Conservation (phyloP, 2,113 vertebrate genomes). For the Crotalus horridus region DNA sequence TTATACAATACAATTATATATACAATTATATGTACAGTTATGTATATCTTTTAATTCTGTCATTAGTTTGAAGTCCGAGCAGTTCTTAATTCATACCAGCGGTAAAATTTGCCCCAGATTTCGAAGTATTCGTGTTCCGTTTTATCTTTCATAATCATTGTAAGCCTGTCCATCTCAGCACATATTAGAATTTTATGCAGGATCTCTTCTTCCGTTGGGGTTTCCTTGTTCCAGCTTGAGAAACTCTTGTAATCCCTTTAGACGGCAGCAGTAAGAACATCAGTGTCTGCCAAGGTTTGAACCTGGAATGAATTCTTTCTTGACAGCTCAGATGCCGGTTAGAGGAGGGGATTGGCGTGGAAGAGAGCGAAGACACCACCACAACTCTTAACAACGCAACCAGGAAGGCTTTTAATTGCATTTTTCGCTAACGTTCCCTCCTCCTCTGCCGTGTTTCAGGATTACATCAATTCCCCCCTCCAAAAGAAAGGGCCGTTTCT, state of each 20-base stretch:
- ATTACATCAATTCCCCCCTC: constrained; percentile 48
- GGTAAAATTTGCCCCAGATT: too few relatives aligned
- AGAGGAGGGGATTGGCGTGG: constrained; percentile 30
- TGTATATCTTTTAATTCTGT: too few relatives aligned
- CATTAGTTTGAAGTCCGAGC: too few relatives aligned
- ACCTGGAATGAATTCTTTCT: constrained; percentile 49
- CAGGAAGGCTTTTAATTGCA: constrained; percentile 61
- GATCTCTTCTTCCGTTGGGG: too few relatives aligned
- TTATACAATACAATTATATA: too few relatives aligned
- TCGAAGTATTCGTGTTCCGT: too few relatives aligned
- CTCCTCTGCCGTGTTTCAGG: constrained; percentile 17
- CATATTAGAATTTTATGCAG: too few relatives aligned
- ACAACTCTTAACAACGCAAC: constrained; percentile 45
- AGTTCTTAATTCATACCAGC: too few relatives aligned
- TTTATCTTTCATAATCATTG: too few relatives aligned
- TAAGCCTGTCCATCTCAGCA: too few relatives aligned
- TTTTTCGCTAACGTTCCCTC: constrained; percentile 48
- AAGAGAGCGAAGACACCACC: constrained; percentile 41
- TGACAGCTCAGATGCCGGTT: constrained; percentile 41
- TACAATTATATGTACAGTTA: too few relatives aligned
- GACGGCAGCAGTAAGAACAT: constrained; percentile 57
- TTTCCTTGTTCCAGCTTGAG: too few relatives aligned
- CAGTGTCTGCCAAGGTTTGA: constrained; percentile 58
- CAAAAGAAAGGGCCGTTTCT: constrained; percentile 16
- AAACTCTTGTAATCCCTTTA: constrained; percentile 67